Evolutionary conservation across 2,113 vertebrate genomes (phyloP).

Genomic region (Thunnus maccoyii): DNA sequence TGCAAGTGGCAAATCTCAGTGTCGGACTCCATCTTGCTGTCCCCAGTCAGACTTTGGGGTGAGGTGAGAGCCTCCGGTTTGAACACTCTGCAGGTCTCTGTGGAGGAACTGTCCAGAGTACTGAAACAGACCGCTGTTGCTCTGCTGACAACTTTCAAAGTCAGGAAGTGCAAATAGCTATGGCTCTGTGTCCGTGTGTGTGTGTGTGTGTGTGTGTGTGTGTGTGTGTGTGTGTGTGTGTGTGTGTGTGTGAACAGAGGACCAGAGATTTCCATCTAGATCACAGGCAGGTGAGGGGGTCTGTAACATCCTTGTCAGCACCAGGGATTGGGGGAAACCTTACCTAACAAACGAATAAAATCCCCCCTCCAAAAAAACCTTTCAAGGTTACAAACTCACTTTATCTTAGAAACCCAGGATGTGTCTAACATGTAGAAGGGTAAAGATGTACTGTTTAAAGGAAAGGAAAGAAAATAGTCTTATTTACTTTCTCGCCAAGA

Average conservation of each 20-base stretch:
- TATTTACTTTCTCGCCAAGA: neutral
- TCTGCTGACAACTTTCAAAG: constrained; percentile 73
- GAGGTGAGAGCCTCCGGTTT: constrained; percentile 49
- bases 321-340: constrained; percentile 17
- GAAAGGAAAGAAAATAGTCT: neutral
- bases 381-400: constrained; percentile 46
- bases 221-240: constrained; percentile 35
- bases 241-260: constrained; percentile 62
- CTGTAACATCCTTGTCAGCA: constrained; percentile 66
- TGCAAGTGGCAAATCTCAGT: constrained; percentile 69
- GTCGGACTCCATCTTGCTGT: constrained; percentile 62
- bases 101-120: constrained; percentile 77
- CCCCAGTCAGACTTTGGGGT: constrained; percentile 49
- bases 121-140: constrained; percentile 66
- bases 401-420: neutral
- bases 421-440: neutral
- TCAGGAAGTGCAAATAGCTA: constrained; percentile 74
- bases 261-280: constrained; percentile 78
- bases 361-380: neutral
- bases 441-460: neutral
- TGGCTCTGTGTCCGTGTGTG: constrained; percentile 4
- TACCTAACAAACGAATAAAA: constrained; percentile 50
- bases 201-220: neutral
- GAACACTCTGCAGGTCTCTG: constrained; percentile 61
- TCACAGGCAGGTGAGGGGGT: constrained; percentile 56